These are phyloP conservation scores for Alauda arvensis DNA, from an alignment of 2,797 vertebrate species.

Conservation along the genomic window DNA sequence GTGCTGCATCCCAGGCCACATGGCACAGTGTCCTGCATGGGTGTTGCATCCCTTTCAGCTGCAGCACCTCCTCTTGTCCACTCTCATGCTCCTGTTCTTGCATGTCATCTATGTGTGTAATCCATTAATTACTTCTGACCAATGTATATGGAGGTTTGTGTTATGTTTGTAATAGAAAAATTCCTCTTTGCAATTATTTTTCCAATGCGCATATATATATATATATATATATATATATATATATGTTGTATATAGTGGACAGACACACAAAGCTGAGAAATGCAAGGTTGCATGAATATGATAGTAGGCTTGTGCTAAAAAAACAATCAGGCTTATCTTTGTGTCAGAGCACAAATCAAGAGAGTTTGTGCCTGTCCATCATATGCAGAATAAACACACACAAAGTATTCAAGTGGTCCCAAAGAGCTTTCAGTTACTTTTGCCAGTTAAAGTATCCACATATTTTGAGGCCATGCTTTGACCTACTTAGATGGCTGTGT, in stretches of 20 bases:
- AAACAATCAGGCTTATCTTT: not conserved
- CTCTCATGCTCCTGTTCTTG: not conserved
- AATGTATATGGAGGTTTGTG: not conserved
- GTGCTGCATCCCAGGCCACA: rapidly evolving
- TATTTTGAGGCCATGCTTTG: not conserved
- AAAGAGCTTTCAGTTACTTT: not conserved
- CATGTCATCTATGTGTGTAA: not conserved
- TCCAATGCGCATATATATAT: no score
- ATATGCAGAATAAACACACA: not conserved
- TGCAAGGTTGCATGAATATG: not conserved
- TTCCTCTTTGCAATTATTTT: not conserved
- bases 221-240: no score
- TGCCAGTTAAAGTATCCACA: not conserved
- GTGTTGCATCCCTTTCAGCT: not conserved
- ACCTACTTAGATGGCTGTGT: not conserved
- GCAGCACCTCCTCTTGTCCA: not conserved
- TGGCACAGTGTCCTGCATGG: rapidly evolving
- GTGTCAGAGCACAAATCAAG: not conserved
- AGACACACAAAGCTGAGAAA: not conserved
- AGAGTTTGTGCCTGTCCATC: not conserved
- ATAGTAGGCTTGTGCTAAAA: not conserved
- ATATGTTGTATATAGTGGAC: not conserved
- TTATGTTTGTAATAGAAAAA: not conserved
- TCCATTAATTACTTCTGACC: not conserved
- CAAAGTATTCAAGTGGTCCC: not conserved